Base-by-base conservation (phyloP, 2,888 invertebrate species). In the Cepaea hortensis region DNA sequence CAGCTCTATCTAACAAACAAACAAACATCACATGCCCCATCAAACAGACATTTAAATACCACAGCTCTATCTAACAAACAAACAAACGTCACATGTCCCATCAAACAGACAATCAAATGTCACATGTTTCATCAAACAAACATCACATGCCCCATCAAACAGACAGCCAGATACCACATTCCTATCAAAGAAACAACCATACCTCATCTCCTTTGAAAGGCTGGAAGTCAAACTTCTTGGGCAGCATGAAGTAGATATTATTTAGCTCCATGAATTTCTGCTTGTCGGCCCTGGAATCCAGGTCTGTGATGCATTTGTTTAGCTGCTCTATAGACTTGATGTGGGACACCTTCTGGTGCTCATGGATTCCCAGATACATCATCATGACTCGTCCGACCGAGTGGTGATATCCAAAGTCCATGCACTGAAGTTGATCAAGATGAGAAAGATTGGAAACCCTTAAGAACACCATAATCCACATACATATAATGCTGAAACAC, bases 351-450 rank as follows among this genome's bases (percentile, higher is more conserved):
- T 97, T 96, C 88, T 96, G 95, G 88, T 97, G 97, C 93, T 97
- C 97, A 94, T 97, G 97, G n/a, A 97, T 96, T 15, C 97, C 96
- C 86, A 97, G 96, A 94, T 97, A 97, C 96, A 97, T 96, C 94
- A 97, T 95, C 93, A 97, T 95, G 65, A 97, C 97, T 90, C 97
- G 96, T 1, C 97, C 97, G 92, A 98, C 96, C 95, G 97, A 97
- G 93, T 97, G 97, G 95, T 98, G 98, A 95, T 98, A 98, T 68
- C 98, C 98, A 93, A 98, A 97, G 95, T 99, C 98, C 97, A 98
- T 98, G 94, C 98, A 98, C 97, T 97, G 95, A 70, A 61, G 20
- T 20, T 68, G 18, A 48, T 46, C 35, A 15, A 75, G 46, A 75
- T 9, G 46, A 75, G 46, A 75, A 11, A 75, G 13, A 48, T 11